Base-by-base conservation (phyloP, 2,888 invertebrate genomes). In the Leptura quadrifasciata region DNA sequence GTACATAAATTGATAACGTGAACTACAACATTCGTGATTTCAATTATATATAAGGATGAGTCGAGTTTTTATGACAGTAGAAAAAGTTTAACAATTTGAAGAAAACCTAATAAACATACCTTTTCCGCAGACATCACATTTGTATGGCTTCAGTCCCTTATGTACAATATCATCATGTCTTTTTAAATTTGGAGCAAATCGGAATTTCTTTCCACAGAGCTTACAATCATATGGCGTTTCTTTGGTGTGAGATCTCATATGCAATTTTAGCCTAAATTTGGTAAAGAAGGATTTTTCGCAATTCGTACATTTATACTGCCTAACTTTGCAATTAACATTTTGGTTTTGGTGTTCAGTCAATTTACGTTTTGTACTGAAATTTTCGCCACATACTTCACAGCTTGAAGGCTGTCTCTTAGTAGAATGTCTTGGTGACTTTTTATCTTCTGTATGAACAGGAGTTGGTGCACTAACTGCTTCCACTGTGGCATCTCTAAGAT, bases 121-220 rank as follows among this genome's bases (percentile, higher is more conserved):
- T 80, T 84, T 84, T 20, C 79, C 80, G 80, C 84, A 84, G 55
- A 80, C 68, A 35, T 84, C 84, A 77, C 84, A 84, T 74, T 79
- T 81, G 64, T 82, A 84, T 39, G 83, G 82, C 73, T 84, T 84
- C 8, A 82, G 35, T n/a, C 82, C 81, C 61, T 80, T 78, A 70
- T 84, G 84, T 20, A 80, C 75, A 58, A 78, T 76, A 60, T 77
- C 76, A 18, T 73, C 77, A 65, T 81, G 81, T 60, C 81, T 75
- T 70, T 74, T 77, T 27, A 79, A 65, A 72, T 79, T 81, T 9
- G 76, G 71, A 12, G 75, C 39, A 70, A 75, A 74, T n/a, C 73
- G 72, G 65, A 80, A 80, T 63, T 76, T 79, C 63, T 78, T 80
- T 6, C 35, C 57, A 72, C 80, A 80, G 10, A 77, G 64, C 70